Evolutionary conservation across 2,888 invertebrate genomes (phyloP).

Genomic region (Dryococelus australis): DNA sequence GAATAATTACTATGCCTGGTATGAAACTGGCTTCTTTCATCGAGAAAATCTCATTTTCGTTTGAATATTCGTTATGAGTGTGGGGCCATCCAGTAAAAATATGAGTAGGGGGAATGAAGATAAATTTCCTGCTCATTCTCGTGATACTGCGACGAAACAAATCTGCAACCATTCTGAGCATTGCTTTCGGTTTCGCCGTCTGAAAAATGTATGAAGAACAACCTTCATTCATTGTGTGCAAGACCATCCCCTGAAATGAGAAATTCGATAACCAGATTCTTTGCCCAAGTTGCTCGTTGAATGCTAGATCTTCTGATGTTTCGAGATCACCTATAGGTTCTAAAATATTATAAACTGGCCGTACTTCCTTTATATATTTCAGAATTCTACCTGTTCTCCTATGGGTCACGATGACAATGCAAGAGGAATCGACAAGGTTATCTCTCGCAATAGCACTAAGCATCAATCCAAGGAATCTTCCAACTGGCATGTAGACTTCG

Average conservation of each 20-base stretch:
- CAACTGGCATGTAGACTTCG: neutral
- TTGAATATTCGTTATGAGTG: slow-evolving; percentile 52
- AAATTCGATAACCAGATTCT: neutral
- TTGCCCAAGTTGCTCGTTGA: neutral
- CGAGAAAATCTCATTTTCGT: slow-evolving; percentile 42
- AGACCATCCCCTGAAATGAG: neutral
- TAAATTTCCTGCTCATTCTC: slow-evolving; percentile 60
- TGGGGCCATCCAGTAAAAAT: slow-evolving; percentile 54
- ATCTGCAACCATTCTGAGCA: slow-evolving; percentile 59
- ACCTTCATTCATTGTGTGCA: slow-evolving; percentile 56
- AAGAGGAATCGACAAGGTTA: neutral
- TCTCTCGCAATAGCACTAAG: neutral
- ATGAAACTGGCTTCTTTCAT: slow-evolving; percentile 33
- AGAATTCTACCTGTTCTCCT: neutral
- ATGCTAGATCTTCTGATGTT: neutral
- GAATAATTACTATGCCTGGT: slow-evolving; percentile 28
- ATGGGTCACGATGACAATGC: neutral
- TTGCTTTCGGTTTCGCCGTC: slow-evolving; percentile 56
- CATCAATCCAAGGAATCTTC: neutral
- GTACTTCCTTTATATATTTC: neutral
- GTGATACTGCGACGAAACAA: slow-evolving; percentile 57
- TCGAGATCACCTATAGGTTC: neutral
- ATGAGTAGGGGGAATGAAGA: slow-evolving; percentile 57
- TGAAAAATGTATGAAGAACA: slow-evolving; percentile 62
- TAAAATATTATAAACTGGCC: neutral